Evolutionary conservation across 2,113 vertebrate species (phyloP).

Genomic region (Nothocercus julius): DNA sequence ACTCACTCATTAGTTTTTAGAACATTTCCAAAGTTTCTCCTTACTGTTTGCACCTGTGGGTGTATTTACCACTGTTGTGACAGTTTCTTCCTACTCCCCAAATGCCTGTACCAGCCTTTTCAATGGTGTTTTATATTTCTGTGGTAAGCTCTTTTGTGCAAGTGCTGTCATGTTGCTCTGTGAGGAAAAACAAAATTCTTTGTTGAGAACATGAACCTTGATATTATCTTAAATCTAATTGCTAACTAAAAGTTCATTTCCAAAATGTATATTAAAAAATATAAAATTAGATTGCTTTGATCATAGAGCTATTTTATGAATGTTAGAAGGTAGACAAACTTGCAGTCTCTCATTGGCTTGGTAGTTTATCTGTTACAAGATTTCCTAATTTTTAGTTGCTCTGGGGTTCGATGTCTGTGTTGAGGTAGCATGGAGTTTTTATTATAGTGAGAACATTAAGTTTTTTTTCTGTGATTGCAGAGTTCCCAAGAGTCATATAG

Average conservation of each 20-base stretch:
- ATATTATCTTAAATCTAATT: background rate
- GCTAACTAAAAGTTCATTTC: background rate
- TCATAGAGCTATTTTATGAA: background rate
- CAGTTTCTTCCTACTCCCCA: background rate
- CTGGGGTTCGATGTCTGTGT: background rate
- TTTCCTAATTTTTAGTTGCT: background rate
- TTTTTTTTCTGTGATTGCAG: background rate
- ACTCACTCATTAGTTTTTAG: background rate
- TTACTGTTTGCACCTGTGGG: background rate
- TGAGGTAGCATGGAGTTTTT: background rate
- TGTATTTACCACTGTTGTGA: background rate
- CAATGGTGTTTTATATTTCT: background rate
- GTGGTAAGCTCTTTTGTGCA: background rate
- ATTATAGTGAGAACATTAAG: background rate
- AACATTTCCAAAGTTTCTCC: background rate
- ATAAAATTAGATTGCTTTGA: background rate
- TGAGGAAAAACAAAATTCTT: slow-evolving; percentile 10
- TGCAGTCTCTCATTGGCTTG: background rate
- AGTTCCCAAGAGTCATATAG: background rate
- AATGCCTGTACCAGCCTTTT: background rate
- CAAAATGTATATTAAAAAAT: background rate
- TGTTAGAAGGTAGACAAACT: background rate
- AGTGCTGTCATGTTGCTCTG: background rate
- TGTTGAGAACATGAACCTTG: background rate
- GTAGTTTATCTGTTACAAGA: background rate